A percentile compares a stretch with the other conserved stretches of the same genome.
Evolutionary conservation across 2,113 vertebrate species (phyloP).

Genomic region (Machaerirhynchus nigripectus): DNA sequence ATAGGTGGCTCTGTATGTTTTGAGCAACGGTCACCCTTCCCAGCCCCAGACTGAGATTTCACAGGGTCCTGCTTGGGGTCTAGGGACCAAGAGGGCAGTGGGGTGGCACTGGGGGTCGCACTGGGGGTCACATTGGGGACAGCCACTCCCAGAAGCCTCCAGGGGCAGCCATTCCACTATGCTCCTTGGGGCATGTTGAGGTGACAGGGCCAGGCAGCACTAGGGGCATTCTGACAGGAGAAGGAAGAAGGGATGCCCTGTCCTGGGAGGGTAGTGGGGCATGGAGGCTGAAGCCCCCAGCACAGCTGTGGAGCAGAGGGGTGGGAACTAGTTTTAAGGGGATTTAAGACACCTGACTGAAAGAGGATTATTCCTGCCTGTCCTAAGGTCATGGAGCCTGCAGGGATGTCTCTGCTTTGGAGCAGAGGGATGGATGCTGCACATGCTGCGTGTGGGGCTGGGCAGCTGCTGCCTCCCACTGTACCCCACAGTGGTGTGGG

Average conservation of each 20-base stretch:
- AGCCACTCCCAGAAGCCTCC: not conserved
- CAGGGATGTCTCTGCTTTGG: not conserved
- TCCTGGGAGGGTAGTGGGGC: not conserved
- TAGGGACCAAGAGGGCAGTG: not conserved
- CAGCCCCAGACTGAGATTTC: not conserved
- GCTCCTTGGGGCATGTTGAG: not conserved
- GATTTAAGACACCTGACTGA: not conserved
- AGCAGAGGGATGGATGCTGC: not conserved
- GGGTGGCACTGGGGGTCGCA: not conserved
- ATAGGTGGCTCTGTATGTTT: not conserved
- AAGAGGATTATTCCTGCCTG: not conserved
- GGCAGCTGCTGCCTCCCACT: not conserved
- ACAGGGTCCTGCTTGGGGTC: not conserved
- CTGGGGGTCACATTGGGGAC: not conserved
- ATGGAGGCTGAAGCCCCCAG: accelerated
- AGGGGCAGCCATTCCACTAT: not conserved
- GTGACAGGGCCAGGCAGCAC: not conserved
- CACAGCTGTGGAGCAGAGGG: not conserved
- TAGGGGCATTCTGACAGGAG: not conserved
- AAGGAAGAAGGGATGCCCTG: not conserved
- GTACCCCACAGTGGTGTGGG: accelerated
- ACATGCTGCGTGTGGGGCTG: accelerated
- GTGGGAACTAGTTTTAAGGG: not conserved
- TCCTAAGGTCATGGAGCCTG: not conserved
- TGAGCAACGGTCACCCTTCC: accelerated